These are phyloP conservation scores for Pristionchus mayeri DNA, from an alignment of 2,888 invertebrate genomes.

Conservation along the genomic window DNA sequence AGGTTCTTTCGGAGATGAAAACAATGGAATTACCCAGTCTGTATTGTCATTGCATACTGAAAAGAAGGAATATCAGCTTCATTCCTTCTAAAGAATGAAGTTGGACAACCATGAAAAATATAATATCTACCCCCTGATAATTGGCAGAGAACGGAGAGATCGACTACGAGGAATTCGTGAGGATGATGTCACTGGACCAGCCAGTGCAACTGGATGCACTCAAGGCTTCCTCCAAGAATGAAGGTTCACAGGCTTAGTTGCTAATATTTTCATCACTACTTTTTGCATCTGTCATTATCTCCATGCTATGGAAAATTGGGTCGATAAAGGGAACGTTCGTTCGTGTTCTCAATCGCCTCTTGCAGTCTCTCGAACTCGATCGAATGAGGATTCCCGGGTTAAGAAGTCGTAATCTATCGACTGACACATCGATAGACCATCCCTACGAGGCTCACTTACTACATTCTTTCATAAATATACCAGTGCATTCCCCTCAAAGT, in stretches of 20 bases:
- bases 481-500: background rate
- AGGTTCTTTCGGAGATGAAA: no score
- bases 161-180: slow-evolving; percentile 47
- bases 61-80: background rate
- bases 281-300: no score
- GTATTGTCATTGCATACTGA: background rate
- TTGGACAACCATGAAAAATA: no score
- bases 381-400: background rate
- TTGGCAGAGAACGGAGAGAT: slow-evolving; percentile 46
- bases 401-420: background rate
- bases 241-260: background rate
- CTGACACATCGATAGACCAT: background rate
- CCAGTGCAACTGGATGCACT: slow-evolving; percentile 7
- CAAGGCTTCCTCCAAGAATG: background rate
- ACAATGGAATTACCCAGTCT: background rate
- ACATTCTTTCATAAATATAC: background rate
- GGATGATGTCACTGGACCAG: slow-evolving; percentile 30
- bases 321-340: no score
- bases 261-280: background rate
- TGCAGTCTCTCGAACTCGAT: background rate
- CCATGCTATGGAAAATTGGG: no score
- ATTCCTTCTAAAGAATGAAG: no score
- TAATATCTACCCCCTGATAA: no score
- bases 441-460: background rate
- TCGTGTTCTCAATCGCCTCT: background rate